Conservation (phyloP, 2,797 vertebrate species). For the Malurus splendens region DNA sequence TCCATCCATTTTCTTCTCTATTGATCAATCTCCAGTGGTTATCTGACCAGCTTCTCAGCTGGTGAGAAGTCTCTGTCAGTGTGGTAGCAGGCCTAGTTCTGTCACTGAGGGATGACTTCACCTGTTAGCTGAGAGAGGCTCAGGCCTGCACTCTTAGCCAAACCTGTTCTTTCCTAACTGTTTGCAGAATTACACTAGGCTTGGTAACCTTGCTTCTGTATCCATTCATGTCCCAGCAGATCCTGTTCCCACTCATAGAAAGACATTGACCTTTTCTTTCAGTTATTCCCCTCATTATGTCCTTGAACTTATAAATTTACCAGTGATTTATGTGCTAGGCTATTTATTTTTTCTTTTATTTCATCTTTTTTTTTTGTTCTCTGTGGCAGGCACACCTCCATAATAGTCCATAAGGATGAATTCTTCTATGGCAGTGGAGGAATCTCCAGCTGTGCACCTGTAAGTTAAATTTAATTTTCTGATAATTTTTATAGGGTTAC, state of each 20-base stretch:
- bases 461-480: slow-evolving; percentile 67
- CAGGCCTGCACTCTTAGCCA: background rate
- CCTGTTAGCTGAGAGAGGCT: background rate
- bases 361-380: background rate
- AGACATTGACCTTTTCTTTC: background rate
- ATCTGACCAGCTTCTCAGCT: background rate
- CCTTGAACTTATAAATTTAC: background rate
- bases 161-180: background rate
- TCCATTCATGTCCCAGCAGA: background rate
- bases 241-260: background rate
- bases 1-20: background rate
- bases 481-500: background rate
- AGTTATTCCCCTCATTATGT: background rate
- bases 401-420: slow-evolving; percentile 93
- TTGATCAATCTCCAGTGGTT: background rate
- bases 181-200: background rate
- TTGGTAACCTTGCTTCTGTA: background rate
- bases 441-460: slow-evolving; percentile 92
- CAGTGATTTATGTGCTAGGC: background rate
- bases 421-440: slow-evolving; percentile 94
- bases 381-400: slow-evolving; percentile 92
- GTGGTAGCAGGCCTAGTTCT: background rate
- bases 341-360: background rate
- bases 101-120: background rate
- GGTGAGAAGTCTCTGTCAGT: background rate